A percentile compares a stretch with the other conserved stretches of the same genome.
These are phyloP conservation scores for Hypocryptadius cinnamomeus DNA, from an alignment of 2,113 vertebrate species.

Conservation along the genomic window DNA sequence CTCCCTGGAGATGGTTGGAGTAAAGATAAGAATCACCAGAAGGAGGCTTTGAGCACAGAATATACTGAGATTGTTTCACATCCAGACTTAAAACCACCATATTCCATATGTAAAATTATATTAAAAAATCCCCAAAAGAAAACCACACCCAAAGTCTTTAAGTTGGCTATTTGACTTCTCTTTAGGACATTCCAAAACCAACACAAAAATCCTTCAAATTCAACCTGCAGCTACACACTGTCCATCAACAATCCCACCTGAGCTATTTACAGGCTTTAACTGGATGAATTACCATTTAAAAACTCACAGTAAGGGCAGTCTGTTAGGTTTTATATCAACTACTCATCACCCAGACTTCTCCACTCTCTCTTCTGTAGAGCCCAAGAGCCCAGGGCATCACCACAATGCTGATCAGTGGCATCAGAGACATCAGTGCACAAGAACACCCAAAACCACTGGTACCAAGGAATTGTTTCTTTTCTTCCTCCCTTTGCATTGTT, in stretches of 20 bases:
- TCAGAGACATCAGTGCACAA: background rate
- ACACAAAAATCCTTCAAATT: background rate
- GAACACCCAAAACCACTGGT: background rate
- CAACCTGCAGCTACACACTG: background rate
- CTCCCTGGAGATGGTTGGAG: background rate
- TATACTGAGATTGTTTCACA: background rate
- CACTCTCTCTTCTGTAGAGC: background rate
- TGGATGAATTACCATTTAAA: background rate
- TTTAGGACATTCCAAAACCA: background rate
- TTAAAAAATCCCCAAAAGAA: accelerated
- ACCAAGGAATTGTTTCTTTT: background rate
- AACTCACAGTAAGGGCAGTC: background rate
- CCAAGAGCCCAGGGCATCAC: background rate
- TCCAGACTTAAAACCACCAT: background rate
- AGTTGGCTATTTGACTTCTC: background rate
- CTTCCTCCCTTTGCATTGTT: background rate
- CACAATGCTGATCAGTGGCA: background rate
- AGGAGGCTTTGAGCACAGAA: background rate
- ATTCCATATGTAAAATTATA: accelerated
- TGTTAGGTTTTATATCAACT: background rate
- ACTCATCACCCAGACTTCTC: background rate
- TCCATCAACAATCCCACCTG: background rate
- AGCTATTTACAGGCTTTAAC: background rate
- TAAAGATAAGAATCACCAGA: background rate
- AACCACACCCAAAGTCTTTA: background rate